Percentiles rank a stretch among this genome's conserved stretches.
Conservation (phyloP, 1,140 invertebrate genomes). For the Caenorhabditis latens region DNA sequence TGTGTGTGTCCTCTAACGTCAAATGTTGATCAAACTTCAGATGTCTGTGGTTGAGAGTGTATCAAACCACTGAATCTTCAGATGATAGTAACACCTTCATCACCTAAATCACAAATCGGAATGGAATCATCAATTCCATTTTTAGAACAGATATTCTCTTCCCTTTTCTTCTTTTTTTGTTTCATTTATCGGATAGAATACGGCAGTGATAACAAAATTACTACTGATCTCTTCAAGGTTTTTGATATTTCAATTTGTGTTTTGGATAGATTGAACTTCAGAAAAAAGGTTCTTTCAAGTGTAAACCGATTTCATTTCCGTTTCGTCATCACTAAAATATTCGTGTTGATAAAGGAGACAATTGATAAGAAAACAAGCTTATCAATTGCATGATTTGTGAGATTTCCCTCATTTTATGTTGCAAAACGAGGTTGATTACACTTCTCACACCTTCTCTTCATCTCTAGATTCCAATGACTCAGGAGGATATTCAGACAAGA, state of each 20-base stretch:
- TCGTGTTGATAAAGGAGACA: background rate
- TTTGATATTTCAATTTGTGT: slow-evolving; percentile 1
- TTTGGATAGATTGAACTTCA: slow-evolving; percentile 10
- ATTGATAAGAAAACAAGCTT: slow-evolving; percentile 45
- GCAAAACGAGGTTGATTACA: slow-evolving; percentile 34
- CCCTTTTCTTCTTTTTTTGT: background rate
- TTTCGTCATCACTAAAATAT: slow-evolving; percentile 11
- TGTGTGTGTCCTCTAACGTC: too few relatives aligned
- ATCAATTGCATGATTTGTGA: slow-evolving; percentile 14
- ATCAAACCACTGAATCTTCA: slow-evolving; percentile 1
- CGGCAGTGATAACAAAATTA: background rate
- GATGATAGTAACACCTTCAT: slow-evolving; percentile 46
- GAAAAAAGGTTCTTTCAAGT: slow-evolving; percentile 1
- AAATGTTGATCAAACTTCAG: slow-evolving; percentile 1
- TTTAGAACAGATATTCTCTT: slow-evolving; percentile 41
- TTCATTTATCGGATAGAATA: background rate
- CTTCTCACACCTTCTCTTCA: background rate
- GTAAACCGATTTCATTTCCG: slow-evolving; percentile 25
- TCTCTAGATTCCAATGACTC: too few relatives aligned
- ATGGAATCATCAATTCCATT: slow-evolving; percentile 16
- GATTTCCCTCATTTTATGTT: background rate
- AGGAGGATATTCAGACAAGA: background rate
- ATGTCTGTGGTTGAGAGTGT: background rate
- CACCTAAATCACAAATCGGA: slow-evolving; percentile 33
- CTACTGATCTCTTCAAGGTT: background rate